phyloP scores from a whole-genome alignment of 2,797 vertebrate species.

The Periophthalmus magnuspinnatus region DNA sequence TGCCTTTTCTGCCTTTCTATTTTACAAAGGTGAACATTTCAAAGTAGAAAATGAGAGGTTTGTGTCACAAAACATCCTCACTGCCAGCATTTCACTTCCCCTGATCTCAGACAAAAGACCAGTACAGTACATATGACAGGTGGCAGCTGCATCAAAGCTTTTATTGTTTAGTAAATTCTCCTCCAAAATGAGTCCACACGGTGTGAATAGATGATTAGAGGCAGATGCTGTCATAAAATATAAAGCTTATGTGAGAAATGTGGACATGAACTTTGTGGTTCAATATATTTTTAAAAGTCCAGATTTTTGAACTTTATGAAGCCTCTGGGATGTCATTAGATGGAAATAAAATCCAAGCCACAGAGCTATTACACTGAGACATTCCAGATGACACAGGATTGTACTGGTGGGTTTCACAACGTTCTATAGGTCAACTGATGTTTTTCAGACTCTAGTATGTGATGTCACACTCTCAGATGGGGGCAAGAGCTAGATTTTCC shows the following conservation, averaged over 20 bases:
- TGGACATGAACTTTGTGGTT: background rate
- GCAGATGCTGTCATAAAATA: background rate
- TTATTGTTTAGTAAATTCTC: background rate
- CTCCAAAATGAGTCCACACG: background rate
- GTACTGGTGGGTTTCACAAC: too few relatives aligned
- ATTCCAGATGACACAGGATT: too few relatives aligned
- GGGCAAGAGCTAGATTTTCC: too few relatives aligned
- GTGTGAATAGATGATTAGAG: background rate
- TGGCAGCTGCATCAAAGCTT: conserved; percentile 1
- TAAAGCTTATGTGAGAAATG: background rate
- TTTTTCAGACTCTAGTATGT: too few relatives aligned
- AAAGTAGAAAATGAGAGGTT: conserved; percentile 3
- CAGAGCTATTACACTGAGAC: too few relatives aligned
- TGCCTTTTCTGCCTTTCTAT: background rate
- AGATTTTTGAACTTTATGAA: too few relatives aligned
- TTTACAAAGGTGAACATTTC: background rate
- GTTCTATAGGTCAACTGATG: too few relatives aligned
- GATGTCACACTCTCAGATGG: too few relatives aligned
- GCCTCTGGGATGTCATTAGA: too few relatives aligned
- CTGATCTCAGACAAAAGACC: background rate
- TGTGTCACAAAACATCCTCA: conserved; percentile 1
- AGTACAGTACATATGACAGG: background rate
- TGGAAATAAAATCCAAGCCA: too few relatives aligned
- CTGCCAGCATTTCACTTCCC: background rate
- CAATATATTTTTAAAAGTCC: background rate